Conservation (phyloP, 2,888 invertebrate genomes). For the Branchipolynoe longqiensis region DNA sequence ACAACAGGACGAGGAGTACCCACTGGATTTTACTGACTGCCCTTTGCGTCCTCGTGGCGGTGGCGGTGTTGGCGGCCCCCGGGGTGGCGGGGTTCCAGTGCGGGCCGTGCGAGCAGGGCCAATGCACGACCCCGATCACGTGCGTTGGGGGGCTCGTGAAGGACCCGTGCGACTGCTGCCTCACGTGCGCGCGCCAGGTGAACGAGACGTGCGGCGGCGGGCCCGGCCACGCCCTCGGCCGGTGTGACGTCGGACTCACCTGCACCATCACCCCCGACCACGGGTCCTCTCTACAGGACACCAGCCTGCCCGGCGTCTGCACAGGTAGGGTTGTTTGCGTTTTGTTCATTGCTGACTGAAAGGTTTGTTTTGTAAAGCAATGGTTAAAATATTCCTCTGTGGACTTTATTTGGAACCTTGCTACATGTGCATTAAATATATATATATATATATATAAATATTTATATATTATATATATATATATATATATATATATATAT, state of each 20-base stretch:
- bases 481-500: neutral
- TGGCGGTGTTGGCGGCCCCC: neutral
- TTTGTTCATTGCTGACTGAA: too few relatives aligned
- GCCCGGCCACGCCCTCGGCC: neutral
- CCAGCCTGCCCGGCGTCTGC: conserved; percentile 8
- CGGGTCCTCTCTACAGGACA: neutral
- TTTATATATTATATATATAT: neutral
- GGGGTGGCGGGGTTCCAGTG: conserved; percentile 10
- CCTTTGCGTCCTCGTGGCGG: neutral
- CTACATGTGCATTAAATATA: neutral
- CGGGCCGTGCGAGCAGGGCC: neutral
- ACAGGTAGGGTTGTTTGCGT: conserved; percentile 10
- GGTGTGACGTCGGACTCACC: conserved; percentile 12
- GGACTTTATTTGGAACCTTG: neutral
- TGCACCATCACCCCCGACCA: conserved; percentile 26
- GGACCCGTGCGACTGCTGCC: conserved; percentile 29
- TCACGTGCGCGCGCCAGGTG: conserved; percentile 31
- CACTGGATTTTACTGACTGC: too few relatives aligned
- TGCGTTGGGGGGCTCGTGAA: conserved; percentile 10
- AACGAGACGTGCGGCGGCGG: conserved; percentile 5
- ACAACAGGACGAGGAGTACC: too few relatives aligned
- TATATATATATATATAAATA: neutral
- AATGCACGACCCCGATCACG: neutral
- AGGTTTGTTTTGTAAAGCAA: too few relatives aligned
- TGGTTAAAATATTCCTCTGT: too few relatives aligned